Evolutionary conservation across 1,140 invertebrate species (phyloP).

Genomic region (Drosophila suzukii): DNA sequence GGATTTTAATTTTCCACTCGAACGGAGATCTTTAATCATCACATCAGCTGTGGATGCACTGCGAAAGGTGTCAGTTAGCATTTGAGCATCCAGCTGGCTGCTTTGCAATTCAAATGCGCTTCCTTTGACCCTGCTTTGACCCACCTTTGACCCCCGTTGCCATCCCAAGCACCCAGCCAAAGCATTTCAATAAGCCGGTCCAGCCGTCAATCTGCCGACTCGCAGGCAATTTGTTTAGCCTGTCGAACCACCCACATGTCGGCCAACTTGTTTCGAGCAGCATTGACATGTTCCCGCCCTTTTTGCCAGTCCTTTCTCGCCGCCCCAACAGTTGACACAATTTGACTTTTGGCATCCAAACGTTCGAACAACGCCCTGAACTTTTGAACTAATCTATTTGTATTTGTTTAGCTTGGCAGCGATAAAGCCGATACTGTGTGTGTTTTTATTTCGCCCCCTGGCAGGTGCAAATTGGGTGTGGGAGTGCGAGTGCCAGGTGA

Average conservation of each 20-base stretch:
- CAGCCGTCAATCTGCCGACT: constrained; percentile 57
- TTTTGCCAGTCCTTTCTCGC: constrained; percentile 23
- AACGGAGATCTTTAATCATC: constrained; percentile 12
- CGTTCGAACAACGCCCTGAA: constrained; percentile 48
- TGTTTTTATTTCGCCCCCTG: constrained; percentile 15
- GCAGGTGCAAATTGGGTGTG: constrained; percentile 24
- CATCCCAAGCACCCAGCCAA: neutral
- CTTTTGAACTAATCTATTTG: constrained; percentile 81
- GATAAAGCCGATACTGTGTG: constrained; percentile 49
- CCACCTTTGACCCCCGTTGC: constrained; percentile 24
- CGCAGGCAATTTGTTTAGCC: constrained; percentile 68
- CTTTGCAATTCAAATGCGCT: constrained; percentile 41
- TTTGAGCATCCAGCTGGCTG: neutral
- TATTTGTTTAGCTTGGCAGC: constrained; percentile 78
- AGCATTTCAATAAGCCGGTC: constrained; percentile 50
- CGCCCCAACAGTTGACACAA: constrained; percentile 65
- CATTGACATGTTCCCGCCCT: constrained; percentile 34
- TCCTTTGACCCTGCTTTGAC: neutral
- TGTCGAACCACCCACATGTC: constrained; percentile 46
- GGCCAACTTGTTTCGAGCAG: constrained; percentile 21
- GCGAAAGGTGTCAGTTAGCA: constrained; percentile 22
- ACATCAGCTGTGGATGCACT: constrained; percentile 5
- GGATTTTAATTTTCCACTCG: constrained; percentile 44
- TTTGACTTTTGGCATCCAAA: constrained; percentile 72
- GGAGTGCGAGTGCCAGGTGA: constrained; percentile 2